phyloP scores from a whole-genome alignment of 2,797 vertebrate species.

The Pyrrhura leucotis region DNA sequence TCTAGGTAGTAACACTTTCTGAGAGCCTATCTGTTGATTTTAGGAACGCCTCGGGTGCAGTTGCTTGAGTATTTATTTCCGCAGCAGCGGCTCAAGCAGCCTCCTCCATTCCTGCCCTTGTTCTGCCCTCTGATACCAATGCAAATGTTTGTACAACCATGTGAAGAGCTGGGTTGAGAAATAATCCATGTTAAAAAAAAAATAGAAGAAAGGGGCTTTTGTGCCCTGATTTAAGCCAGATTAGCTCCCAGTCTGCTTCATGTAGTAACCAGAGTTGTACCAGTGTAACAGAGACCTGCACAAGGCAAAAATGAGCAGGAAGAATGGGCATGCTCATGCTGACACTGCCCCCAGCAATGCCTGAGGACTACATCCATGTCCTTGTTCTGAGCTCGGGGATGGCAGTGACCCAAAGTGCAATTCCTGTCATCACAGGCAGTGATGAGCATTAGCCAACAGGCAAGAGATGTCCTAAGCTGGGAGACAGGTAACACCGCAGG shows the following conservation, averaged over 20 bases:
- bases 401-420: neutral
- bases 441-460: neutral
- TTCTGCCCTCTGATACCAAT: constrained; percentile 29
- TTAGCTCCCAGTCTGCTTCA: neutral
- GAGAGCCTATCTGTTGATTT: constrained; percentile 20
- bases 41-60: constrained; percentile 2
- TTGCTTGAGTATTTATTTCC: constrained; percentile 35
- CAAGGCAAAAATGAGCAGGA: neutral
- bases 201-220: neutral
- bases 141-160: constrained; percentile 43
- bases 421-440: neutral
- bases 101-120: constrained; percentile 25
- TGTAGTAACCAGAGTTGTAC: neutral
- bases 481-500: neutral
- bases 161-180: constrained; percentile 4
- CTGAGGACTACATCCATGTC: neutral
- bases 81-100: neutral
- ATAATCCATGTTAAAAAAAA: neutral
- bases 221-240: neutral
- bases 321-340: neutral
- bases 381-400: neutral
- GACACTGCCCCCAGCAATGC: neutral
- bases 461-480: neutral
- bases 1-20: neutral
- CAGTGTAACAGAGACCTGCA: neutral